Conservation (phyloP, 2,113 vertebrate genomes). For the Lepus timidus region DNA sequence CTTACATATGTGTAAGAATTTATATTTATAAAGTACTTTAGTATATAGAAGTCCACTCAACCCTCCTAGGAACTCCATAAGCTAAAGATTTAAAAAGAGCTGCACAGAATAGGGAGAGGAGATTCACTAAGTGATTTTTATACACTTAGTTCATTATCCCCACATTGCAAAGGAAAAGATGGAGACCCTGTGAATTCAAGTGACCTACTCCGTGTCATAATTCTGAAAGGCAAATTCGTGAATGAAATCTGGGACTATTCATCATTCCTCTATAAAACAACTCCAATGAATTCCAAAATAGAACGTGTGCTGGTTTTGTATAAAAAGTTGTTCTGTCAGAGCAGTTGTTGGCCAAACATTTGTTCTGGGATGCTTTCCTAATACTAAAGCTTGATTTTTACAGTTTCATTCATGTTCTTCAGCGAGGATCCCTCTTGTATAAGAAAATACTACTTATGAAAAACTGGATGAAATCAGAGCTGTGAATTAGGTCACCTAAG, state of each 20-base stretch:
- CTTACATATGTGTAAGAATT: constrained; percentile 59
- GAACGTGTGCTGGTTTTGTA: background rate
- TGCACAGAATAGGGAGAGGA: background rate
- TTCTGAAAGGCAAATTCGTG: background rate
- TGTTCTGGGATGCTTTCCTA: background rate
- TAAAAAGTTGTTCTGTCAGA: background rate
- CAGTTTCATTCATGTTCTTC: fast-evolving
- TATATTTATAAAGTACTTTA: background rate
- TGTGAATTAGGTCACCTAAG: background rate
- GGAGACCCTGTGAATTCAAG: background rate
- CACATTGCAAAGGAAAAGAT: constrained; percentile 35
- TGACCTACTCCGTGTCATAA: background rate
- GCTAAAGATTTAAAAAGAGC: background rate
- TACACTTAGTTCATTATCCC: background rate
- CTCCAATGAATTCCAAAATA: background rate
- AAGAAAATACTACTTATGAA: background rate
- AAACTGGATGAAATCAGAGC: background rate
- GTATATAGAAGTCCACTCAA: background rate
- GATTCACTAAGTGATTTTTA: background rate
- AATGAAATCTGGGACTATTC: background rate
- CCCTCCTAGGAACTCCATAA: background rate
- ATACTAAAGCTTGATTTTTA: background rate
- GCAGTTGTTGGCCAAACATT: background rate
- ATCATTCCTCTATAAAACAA: background rate
- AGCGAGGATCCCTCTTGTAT: background rate